These are phyloP conservation scores for Daktulosphaira vitifoliae DNA, from an alignment of 1,140 invertebrate genomes.

Conservation along the genomic window DNA sequence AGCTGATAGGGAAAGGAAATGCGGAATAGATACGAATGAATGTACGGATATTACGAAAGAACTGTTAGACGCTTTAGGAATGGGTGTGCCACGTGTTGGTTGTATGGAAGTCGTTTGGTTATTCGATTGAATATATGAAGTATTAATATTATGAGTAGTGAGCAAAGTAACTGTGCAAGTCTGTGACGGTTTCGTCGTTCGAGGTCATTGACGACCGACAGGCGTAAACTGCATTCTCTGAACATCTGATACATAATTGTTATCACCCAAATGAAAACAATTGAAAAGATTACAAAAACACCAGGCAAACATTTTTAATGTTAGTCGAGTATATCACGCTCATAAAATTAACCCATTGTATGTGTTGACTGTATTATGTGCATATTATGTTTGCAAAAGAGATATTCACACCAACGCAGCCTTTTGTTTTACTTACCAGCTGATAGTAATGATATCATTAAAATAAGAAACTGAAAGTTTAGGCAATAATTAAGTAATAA, in stretches of 20 bases:
- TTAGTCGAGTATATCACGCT: neutral
- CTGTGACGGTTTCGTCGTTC: neutral
- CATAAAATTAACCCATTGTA: neutral
- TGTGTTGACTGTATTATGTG: too few relatives aligned
- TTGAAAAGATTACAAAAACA: conserved; percentile 19
- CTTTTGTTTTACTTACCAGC: too few relatives aligned
- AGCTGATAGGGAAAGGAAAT: neutral
- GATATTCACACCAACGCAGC: too few relatives aligned
- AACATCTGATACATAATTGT: neutral
- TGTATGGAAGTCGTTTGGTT: conserved; percentile 26
- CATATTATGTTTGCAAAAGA: too few relatives aligned
- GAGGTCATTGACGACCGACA: conserved; percentile 24
- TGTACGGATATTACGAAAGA: conserved; percentile 14
- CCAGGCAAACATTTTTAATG: neutral
- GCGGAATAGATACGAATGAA: neutral
- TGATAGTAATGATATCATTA: too few relatives aligned
- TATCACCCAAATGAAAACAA: conserved; percentile 22
- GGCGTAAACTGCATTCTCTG: conserved; percentile 5
- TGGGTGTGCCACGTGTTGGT: conserved; percentile 18
- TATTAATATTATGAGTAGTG: too few relatives aligned
- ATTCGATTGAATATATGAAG: neutral
- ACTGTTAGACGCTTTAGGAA: neutral
- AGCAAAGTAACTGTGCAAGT: too few relatives aligned
- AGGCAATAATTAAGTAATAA: too few relatives aligned
- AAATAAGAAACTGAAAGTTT: too few relatives aligned